A percentile compares a stretch with the other conserved stretches of the same genome.
Evolutionary conservation across 2,113 vertebrate species (phyloP).

Genomic region (Epinephelus fuscoguttatus): DNA sequence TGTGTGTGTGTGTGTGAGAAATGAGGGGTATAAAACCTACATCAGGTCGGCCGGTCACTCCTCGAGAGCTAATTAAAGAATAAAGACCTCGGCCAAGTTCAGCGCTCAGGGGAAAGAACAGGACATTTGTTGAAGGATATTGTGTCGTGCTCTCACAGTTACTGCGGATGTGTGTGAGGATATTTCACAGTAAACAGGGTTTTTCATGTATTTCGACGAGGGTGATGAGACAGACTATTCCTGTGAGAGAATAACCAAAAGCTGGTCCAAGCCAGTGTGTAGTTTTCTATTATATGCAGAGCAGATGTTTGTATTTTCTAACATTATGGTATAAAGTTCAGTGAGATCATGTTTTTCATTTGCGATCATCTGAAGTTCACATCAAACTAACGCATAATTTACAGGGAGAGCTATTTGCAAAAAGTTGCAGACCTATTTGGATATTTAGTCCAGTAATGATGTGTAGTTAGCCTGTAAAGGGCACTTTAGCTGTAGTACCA

Average conservation of each 20-base stretch:
- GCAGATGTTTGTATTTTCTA: background rate
- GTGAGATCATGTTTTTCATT: background rate
- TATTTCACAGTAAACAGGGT: background rate
- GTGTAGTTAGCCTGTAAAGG: background rate
- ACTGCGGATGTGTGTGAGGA: background rate
- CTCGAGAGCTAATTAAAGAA: conserved; percentile 45
- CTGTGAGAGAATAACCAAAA: background rate
- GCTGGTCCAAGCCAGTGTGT: background rate
- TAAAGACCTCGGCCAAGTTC: conserved; percentile 23
- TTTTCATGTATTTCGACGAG: background rate
- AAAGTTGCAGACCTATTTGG: background rate
- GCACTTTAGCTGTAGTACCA: background rate
- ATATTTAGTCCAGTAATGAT: background rate
- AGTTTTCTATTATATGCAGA: background rate
- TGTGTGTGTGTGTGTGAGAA: background rate
- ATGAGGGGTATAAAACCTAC: background rate
- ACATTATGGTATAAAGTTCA: background rate
- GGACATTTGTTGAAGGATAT: conserved; percentile 24
- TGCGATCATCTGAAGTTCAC: background rate
- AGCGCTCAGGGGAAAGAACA: background rate
- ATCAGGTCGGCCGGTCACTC: conserved; percentile 23
- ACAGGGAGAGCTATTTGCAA: background rate
- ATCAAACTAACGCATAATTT: background rate
- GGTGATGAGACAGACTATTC: background rate
- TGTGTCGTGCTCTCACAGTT: background rate